Evolutionary conservation across 64 coral and sea anemone species (phyloP).

Genomic region (Porites australiensis): DNA sequence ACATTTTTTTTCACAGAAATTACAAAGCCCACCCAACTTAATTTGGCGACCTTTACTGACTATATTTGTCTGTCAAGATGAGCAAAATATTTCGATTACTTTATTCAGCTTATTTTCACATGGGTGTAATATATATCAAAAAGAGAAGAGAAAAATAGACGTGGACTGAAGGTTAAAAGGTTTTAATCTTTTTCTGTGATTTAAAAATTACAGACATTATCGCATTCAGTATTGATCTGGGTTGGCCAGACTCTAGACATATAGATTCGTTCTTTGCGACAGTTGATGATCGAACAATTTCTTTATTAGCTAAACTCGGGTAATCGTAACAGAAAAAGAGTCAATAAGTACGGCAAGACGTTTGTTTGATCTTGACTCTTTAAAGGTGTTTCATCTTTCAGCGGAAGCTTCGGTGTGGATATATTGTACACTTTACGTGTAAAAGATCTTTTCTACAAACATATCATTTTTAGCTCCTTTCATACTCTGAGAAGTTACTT

Average conservation of each 20-base stretch:
- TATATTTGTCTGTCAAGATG: too few species aligned
- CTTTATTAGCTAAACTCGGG: neutral
- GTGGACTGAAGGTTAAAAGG: too few species aligned
- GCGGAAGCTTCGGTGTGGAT: neutral
- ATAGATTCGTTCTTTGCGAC: neutral
- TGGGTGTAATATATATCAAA: too few species aligned
- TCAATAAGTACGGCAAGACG: neutral
- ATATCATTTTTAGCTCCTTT: too few species aligned
- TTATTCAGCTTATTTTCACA: neutral
- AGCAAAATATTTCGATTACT: neutral
- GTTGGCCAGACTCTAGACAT: neutral
- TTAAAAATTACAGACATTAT: too few species aligned
- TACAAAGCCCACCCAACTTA: neutral
- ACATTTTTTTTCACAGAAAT: neutral
- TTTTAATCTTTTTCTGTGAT: too few species aligned
- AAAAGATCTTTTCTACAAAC: too few species aligned
- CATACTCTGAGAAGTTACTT: too few species aligned
- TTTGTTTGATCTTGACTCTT: conserved; percentile 13
- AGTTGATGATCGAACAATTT: neutral
- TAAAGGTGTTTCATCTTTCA: neutral
- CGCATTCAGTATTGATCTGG: too few species aligned
- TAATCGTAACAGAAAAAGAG: neutral
- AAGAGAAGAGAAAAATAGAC: too few species aligned
- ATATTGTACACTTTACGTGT: neutral
- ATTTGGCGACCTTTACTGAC: too few species aligned